These are phyloP conservation scores for Malthinus flaveolus DNA, from an alignment of 2,888 invertebrate genomes.

Conservation along the genomic window DNA sequence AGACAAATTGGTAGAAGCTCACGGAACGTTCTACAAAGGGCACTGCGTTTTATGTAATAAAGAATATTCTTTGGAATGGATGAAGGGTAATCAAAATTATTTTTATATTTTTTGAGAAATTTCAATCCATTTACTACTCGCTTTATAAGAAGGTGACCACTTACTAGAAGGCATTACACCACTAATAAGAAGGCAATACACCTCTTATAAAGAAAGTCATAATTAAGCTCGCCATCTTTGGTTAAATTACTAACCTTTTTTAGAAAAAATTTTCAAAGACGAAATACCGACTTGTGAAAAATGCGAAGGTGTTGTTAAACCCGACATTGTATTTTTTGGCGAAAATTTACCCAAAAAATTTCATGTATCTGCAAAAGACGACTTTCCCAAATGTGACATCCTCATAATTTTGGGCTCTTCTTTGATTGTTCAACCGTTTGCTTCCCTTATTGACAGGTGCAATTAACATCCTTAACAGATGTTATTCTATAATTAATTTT, in stretches of 20 bases:
- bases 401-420: constrained; percentile 96
- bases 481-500: neutral
- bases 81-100: constrained; percentile 67
- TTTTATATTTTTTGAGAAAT: neutral
- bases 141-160: too few relatives aligned
- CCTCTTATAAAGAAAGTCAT: too few relatives aligned
- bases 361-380: constrained; percentile 66
- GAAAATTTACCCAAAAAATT: constrained; percentile 84
- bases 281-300: constrained; percentile 79
- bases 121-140: too few relatives aligned
- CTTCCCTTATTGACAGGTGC: constrained; percentile 81
- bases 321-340: constrained; percentile 96
- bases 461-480: neutral
- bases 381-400: constrained; percentile 86
- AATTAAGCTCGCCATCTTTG: neutral
- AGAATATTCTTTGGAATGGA: constrained; percentile 77
- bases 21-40: constrained; percentile 89
- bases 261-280: constrained; percentile 74
- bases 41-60: constrained; percentile 80
- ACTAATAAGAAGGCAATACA: too few relatives aligned
- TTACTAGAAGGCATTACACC: too few relatives aligned
- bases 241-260: constrained; percentile 41
- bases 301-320: constrained; percentile 79
- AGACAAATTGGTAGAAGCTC: constrained; percentile 90
- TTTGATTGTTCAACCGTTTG: constrained; percentile 92